phyloP scores from a whole-genome alignment of 2,797 vertebrate genomes.

The Fistularia tabacaria region DNA sequence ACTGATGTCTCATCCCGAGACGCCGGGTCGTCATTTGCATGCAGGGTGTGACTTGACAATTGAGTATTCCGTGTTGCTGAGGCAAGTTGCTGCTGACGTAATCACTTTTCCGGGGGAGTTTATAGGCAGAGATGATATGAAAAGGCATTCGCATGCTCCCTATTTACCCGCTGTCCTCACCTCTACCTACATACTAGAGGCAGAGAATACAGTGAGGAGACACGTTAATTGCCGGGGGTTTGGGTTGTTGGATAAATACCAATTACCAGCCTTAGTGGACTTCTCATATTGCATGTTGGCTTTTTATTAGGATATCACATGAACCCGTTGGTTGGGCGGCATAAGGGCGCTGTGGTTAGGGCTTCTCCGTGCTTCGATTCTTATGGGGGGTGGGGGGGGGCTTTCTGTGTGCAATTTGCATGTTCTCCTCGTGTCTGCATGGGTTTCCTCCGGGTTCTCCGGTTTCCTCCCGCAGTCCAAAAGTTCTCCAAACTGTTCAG shows the following conservation, averaged over 20 bases:
- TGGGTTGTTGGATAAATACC: slow-evolving; percentile 29
- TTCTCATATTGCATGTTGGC: slow-evolving; percentile 38
- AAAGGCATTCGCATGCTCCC: slow-evolving; percentile 52
- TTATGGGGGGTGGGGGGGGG: too few relatives aligned
- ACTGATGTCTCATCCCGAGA: slow-evolving; percentile 5
- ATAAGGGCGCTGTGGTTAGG: too few relatives aligned
- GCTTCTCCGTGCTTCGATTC: too few relatives aligned
- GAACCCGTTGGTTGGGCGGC: too few relatives aligned
- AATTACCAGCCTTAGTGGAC: slow-evolving; percentile 22
- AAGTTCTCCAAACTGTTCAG: too few relatives aligned
- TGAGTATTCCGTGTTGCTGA: slow-evolving; percentile 7
- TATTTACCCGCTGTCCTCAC: slow-evolving; percentile 38
- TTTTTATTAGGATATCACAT: not conserved
- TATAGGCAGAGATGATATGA: slow-evolving; percentile 20
- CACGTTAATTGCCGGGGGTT: slow-evolving; percentile 22
- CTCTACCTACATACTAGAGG: slow-evolving; percentile 25
- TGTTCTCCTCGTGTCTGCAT: too few relatives aligned
- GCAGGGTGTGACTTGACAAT: slow-evolving; percentile 9
- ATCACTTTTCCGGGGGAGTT: slow-evolving; percentile 24
- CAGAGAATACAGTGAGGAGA: slow-evolving; percentile 19
- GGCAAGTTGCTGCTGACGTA: slow-evolving; percentile 22
- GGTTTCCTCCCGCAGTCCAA: too few relatives aligned
- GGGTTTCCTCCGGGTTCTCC: too few relatives aligned
- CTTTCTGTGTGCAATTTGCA: too few relatives aligned
- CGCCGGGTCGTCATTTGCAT: slow-evolving; percentile 28